Conservation (phyloP, 2,113 vertebrate species). For the Pygoscelis antarcticus region DNA sequence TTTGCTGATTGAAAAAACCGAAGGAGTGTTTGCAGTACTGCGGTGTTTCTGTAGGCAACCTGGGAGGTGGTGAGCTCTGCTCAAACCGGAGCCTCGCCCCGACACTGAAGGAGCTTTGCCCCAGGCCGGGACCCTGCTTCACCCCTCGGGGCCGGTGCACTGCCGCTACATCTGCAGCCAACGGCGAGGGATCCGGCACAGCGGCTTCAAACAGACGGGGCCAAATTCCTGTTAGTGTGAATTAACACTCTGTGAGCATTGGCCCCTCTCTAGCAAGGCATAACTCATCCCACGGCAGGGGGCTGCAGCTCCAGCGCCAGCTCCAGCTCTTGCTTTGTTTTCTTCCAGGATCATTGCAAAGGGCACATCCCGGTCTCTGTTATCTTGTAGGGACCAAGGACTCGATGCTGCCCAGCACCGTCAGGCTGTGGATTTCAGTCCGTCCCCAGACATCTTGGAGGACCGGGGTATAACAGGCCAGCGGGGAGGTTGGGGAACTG, state of each 20-base stretch:
- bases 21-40: not conserved
- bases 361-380: not conserved
- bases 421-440: not conserved
- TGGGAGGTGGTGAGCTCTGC: not conserved
- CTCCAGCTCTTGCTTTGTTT: not conserved
- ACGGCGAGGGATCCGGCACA: not conserved
- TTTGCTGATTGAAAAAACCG: not conserved
- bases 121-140: not conserved
- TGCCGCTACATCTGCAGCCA: not conserved
- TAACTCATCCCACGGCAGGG: not conserved
- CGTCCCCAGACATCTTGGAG: not conserved
- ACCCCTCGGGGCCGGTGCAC: not conserved
- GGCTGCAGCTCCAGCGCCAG: not conserved
- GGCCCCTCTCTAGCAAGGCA: not conserved
- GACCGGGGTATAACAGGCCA: not conserved
- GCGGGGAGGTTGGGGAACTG: not conserved
- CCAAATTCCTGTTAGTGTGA: not conserved
- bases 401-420: not conserved
- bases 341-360: not conserved
- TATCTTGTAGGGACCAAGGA: not conserved
- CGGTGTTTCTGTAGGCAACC: accelerated
- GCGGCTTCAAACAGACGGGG: not conserved
- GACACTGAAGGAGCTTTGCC: not conserved
- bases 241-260: not conserved
- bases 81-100: not conserved